Base-by-base conservation (phyloP, 2,888 invertebrate genomes). In the Leptothorax acervorum region DNA sequence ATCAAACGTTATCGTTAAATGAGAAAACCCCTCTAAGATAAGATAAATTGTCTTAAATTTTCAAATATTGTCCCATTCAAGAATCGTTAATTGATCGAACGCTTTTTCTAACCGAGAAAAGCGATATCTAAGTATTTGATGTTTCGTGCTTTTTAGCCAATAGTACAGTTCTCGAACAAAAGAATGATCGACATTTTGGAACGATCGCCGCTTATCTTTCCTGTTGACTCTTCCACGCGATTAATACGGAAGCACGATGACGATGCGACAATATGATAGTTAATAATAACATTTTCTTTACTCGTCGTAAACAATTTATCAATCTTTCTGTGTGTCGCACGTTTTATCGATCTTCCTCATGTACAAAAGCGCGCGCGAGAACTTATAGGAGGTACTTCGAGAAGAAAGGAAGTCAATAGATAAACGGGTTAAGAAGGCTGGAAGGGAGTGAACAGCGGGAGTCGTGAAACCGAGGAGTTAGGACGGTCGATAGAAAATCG, bases 301-400 rank as follows among this genome's bases (percentile, higher is more conserved):
- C 18, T 79, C 79, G 23, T 48, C 79, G 48, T 73, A 73, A 81
- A 81, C 71, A 73, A 81, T 81, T 81, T 81, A 81, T 79, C 79
- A 57, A 23, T 48, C 65, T 65, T 75, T 65, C 35, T 45, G 48
- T 45, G 48, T 60, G 12, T 57, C 79, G 71, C 45, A 35, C 45
- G 42, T 51, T 79, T 60, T 79, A 79, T 71, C 79, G 71, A 70
- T 57, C 57, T 35, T 45, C 8, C 45, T 73, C 60, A 48, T 35
- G 35, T 60, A 60, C 51, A 73, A 81, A 73, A 35, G 73, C 48
- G 39, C 48, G 15, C 35, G 35, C 15, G 35, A 18, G 57, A 79
- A 81, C 79, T 73, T 81, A 48, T 45, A 45, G 48, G 18, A 18
- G 35, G 28, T 81, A 79, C 57, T 45, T 23, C 4, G 39, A 23